Conservation (phyloP, 1,140 invertebrate species). For the Steinernema feltiae region DNA sequence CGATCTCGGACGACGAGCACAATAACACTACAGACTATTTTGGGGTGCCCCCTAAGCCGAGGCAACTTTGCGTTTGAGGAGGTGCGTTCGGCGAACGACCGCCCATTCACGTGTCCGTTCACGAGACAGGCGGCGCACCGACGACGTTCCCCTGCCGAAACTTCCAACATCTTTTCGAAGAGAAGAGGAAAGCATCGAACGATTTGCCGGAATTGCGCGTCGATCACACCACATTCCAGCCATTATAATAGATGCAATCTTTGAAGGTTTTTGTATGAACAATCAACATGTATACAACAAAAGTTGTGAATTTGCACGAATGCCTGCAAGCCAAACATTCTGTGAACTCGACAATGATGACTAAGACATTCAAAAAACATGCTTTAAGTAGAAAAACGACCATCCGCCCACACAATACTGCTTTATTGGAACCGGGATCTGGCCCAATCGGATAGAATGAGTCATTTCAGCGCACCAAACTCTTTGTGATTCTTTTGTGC, state of each 20-base stretch:
- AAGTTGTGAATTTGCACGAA: too few species aligned
- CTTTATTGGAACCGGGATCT: too few species aligned
- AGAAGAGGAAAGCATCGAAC: neutral
- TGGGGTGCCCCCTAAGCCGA: neutral
- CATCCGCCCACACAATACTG: too few species aligned
- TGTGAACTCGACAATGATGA: too few species aligned
- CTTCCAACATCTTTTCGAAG: neutral
- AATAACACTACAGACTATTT: neutral
- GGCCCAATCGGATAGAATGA: too few species aligned
- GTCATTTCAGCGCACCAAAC: too few species aligned
- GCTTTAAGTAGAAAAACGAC: too few species aligned
- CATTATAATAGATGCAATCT: neutral
- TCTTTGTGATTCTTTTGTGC: too few species aligned
- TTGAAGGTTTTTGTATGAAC: neutral
- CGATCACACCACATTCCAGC: neutral
- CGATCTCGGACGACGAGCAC: neutral
- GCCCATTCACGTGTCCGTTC: conserved; percentile 8
- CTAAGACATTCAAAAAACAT: too few species aligned
- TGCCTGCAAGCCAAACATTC: too few species aligned
- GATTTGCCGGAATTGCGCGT: neutral
- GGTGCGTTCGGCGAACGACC: neutral
- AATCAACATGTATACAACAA: too few species aligned
- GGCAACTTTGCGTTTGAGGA: neutral
- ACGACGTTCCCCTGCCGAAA: neutral
- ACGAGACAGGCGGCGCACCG: neutral